Base-by-base conservation (phyloP, 2,113 vertebrate genomes). In the Okapia johnstoni region DNA sequence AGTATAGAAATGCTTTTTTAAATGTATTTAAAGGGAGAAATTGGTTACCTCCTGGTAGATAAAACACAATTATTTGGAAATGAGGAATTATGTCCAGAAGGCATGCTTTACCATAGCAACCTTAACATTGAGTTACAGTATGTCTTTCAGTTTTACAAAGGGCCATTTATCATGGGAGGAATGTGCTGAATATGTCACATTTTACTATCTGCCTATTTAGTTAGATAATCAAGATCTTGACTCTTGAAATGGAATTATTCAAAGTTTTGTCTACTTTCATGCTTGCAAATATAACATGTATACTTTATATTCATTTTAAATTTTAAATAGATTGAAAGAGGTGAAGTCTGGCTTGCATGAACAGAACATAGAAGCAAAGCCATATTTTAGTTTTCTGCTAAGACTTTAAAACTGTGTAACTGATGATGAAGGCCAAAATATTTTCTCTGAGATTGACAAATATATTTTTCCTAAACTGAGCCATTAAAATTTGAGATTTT, bases 211-310 rank as follows among this genome's bases (percentile, higher is more conserved):
- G 90, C 98, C 98, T 98, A 98, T 98, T 99, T 99, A 98, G 98
- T 98, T 98, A 98, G 97, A 98, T 98, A 98, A 99, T 98, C 98
- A 98, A 98, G 98, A 99, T 98, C 98, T 98, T 98, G 98, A 98
- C 97, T 98, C 97, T 97, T 88, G 48, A 98, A 98, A 97, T 98
- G 96, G 97, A 98, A 98, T 99, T 99, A 98, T 98, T 98, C 96
- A 97, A 97, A 97, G 97, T 98, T 98, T 98, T 98, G 98, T 97
- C 98, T 98, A 97, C 99, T 98, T 97, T 95, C 79, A 70, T 84
- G 81, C 91, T 96, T 88, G 76, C 40, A 92, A 88, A 43, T 84
- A 85, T 90, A 95, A 96, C 70, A 23, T 83, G 50, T 96, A 98
- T 96, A 91, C 96, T 98, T 97, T 97, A 98, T 97, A 97, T 94